Percentiles rank a stretch among this genome's conserved stretches.
These are phyloP conservation scores for Microtus richardsoni DNA, from an alignment of 2,113 vertebrate species.

Conservation along the genomic window DNA sequence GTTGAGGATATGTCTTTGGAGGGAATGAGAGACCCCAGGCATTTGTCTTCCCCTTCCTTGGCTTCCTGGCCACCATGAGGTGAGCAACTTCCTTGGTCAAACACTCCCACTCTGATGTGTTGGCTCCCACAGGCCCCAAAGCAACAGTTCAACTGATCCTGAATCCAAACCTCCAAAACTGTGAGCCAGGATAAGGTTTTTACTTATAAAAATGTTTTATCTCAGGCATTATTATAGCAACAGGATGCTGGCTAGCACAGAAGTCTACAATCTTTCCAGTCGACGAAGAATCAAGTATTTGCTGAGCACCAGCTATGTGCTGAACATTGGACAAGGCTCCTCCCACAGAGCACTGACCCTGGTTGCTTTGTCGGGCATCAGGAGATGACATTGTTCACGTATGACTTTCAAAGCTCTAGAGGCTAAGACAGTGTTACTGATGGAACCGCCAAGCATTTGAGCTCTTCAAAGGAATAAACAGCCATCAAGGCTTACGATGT, in stretches of 20 bases:
- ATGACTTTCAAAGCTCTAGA: not conserved
- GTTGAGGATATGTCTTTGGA: not conserved
- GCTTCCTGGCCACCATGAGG: not conserved
- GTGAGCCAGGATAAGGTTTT: not conserved
- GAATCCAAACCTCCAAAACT: not conserved
- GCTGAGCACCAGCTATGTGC: not conserved
- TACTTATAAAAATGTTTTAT: not conserved
- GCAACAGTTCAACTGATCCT: not conserved
- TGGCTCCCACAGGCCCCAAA: no score
- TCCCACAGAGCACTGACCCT: not conserved
- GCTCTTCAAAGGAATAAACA: not conserved
- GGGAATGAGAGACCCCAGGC: not conserved
- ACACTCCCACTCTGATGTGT: not conserved
- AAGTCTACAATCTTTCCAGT: not conserved
- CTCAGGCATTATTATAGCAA: not conserved
- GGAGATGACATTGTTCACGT: not conserved
- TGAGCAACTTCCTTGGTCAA: not conserved
- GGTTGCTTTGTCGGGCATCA: no score
- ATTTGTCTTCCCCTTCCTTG: not conserved
- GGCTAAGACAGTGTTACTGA: not conserved
- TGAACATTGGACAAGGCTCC: not conserved
- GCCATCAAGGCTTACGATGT: not conserved
- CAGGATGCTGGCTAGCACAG: not conserved
- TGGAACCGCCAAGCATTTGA: not conserved
- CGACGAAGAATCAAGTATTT: not conserved